Evolutionary conservation across 2,888 invertebrate species (phyloP), one percentile per base, ranked within the genome.

Genomic region (Apamea sordens): DNA sequence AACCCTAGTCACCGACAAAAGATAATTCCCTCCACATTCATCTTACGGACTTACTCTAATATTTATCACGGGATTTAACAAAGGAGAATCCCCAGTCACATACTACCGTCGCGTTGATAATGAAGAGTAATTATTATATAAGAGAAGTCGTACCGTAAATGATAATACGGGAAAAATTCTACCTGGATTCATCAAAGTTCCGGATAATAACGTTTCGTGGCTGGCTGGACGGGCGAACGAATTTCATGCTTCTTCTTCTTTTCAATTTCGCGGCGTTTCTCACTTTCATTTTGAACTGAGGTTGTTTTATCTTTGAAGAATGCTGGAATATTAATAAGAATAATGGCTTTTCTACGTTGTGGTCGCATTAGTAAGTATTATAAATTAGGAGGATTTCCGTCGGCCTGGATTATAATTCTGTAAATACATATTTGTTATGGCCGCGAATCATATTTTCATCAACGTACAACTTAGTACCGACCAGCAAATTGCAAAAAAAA

Each of bases 81-180:
- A 92, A 92, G 89, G 91, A 90, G 90, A 90, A 88, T 83, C 83
- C 83, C 77, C 78, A 89, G 90, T 89, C 88, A 88, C 88, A 87
- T 85, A 91, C 89, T 86, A 91, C 90, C 87, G 84, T 87, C 86
- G 88, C 86, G 86, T 88, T 87, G 87, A 88, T 92, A 92, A 92
- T 92, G 90, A 92, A 91, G 92, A 92, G 88, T 92, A 92, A 92
- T 92, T 91, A 91, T 89, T 79, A 82, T 89, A 77, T 86, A 87
- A 90, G 87, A 86, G 88, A 88, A 90, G 86, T 88, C 91, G 87
- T 86, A 89, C 84, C 83, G 79, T 86, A 90, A 89, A 89, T 89
- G 89, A 89, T 89, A 84, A 85, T 84, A 82, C 73, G 71, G 73
- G 79, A 77, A 87, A 87, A 88, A 86, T 81, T 84, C 81, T 59